Evolutionary conservation across 2,797 vertebrate species (phyloP).

Genomic region (Ciconia nigra): DNA sequence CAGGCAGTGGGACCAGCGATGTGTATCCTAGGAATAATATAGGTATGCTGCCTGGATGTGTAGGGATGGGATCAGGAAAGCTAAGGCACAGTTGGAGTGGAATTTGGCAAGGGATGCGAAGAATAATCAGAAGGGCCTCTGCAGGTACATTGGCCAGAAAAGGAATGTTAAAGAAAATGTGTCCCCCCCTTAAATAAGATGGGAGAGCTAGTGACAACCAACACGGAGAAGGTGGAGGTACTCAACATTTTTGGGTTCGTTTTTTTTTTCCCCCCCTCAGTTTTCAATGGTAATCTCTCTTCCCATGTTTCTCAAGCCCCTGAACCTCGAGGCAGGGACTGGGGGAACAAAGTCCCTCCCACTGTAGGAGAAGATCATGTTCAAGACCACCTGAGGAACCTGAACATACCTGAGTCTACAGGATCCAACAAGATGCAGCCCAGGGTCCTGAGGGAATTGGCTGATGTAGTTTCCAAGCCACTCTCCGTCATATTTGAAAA

Average conservation of each 20-base stretch:
- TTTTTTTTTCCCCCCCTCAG: background rate
- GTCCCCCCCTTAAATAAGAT: background rate
- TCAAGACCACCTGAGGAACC: background rate
- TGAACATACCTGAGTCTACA: background rate
- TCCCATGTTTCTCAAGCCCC: background rate
- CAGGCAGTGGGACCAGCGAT: background rate
- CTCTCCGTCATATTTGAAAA: background rate
- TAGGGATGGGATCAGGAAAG: background rate
- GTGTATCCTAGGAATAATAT: background rate
- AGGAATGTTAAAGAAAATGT: background rate
- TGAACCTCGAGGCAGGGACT: background rate
- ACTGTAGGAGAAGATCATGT: background rate
- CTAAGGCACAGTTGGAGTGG: no score
- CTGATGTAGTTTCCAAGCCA: background rate
- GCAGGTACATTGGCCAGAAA: background rate
- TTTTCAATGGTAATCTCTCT: background rate
- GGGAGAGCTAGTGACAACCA: background rate
- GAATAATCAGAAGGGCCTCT: background rate
- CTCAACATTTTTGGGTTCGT: background rate
- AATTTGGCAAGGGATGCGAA: background rate
- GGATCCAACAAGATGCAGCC: background rate
- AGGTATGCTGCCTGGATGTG: background rate
- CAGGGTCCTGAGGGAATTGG: background rate
- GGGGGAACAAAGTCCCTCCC: background rate
- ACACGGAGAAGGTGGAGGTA: background rate